Evolutionary conservation across 2,888 invertebrate genomes (phyloP), one percentile per base, ranked within the genome.

Genomic region (Halocaridina rubra): DNA sequence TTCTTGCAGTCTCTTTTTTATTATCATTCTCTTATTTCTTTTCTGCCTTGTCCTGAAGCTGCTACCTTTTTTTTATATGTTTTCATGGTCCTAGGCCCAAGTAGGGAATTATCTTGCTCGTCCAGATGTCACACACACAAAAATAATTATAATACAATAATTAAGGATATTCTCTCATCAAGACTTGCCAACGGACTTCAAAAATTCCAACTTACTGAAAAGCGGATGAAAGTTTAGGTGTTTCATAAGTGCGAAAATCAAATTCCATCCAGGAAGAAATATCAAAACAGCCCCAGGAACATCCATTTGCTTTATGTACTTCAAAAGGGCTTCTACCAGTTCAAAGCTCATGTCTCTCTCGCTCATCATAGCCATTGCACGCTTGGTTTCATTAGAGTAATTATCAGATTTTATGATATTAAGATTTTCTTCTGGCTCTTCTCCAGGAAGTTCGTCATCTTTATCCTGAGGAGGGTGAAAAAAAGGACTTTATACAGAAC

Each of bases 261-360:
- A 92, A 92, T 97, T 98, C 99, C 99, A 99, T 0, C 99, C 99
- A 0, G 99, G 98, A 0, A 99, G 92, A 91, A 99, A 99, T 2
- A 99, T 93, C 0, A 99, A 92, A 0, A 99, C 94, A 0, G 99
- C 97, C 0, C 99, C 99, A 0, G 95, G 94, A 33, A 94, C 92
- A 0, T 92, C 92, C 88, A 92, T 89, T 0, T 89, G 88, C 86
- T 91, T 53, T 86, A 93, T 92, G 89, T 93, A 92, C 59, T 90
- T 90, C 39, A 93, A 89, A 0, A 99, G 91, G 0, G 95, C 92
- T 92, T 98, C 98, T 7, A 86, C 67, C 39, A 99, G 92, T 90
- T 98, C 98, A 91, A 98, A 98, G 89, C 96, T 96, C 88, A 97
- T 92, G 91, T 98, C 98, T 90, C 96, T 96, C 91, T 99, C 99